Base-by-base conservation (phyloP, 2,797 vertebrate genomes). In the Iguana delicatissima region DNA sequence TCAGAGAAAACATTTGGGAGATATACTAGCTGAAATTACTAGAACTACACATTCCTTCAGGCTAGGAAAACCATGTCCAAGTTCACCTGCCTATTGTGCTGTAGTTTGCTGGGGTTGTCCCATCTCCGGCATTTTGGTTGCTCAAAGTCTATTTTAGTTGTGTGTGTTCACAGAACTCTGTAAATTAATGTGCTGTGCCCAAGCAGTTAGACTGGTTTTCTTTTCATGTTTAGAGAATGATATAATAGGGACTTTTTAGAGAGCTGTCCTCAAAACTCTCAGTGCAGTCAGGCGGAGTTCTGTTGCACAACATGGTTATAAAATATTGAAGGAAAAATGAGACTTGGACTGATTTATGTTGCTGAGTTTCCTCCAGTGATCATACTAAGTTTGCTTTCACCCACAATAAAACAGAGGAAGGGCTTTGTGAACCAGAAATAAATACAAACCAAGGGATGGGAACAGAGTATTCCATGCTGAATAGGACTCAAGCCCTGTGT, bases 81-180 rank as follows among this genome's bases (percentile, higher is more conserved):
- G 38, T 1, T 16, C 0, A 82, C 91, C 42, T 74, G 26, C 38
- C 38, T 3, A 7, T 0, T 2, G 4, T 38, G 24, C 7, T 2
- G 18, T 52, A 38, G 9, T 89, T 24, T 64, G 24, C 83, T 73
- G 0, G 6, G 38, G 67, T 74, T 18, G 8, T 6, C 10, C 24
- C 4, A 24, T 24, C 29, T 82, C 57, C 42, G 29, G 4, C 67
- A n/a, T 26, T 4, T 0, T 26, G 0, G 0, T 80, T 46, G 13
- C 57, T 77, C 14, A 14, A 55, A 38, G 59, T 57, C 86, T 82
- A 1, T 2, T 67, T 90, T 57, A 57, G 50, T 0, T 0, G 0
- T 38, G 14, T 64, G 24, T 0, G 0, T 57, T 55, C 16, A 13
- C 50, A 62, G 69, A 22, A 42, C 88, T 87, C 82, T 92, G 52